Evolutionary conservation across 1,140 invertebrate species (phyloP).

Genomic region (Drosophila neocordata): DNA sequence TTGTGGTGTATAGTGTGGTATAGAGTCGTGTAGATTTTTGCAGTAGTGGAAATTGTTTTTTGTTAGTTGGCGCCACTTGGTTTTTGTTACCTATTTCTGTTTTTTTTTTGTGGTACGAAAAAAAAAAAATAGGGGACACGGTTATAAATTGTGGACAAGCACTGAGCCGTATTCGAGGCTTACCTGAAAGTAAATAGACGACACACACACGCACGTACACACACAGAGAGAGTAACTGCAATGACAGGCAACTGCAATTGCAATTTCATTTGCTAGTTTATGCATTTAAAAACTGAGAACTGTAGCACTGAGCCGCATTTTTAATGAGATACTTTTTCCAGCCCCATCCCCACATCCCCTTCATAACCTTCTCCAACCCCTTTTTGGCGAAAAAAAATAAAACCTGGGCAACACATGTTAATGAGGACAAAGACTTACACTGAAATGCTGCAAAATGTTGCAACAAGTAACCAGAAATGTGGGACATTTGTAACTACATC

Average conservation of each 20-base stretch:
- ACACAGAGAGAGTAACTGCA: background rate
- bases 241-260: constrained; percentile 12
- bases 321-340: constrained; percentile 71
- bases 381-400: background rate
- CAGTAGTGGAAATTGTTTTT: constrained; percentile 54
- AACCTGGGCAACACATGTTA: constrained; percentile 41
- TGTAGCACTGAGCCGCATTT: constrained; percentile 41
- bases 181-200: constrained; percentile 3
- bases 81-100: constrained; percentile 27
- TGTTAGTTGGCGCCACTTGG: constrained; percentile 72
- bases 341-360: background rate
- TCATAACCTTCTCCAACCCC: no score
- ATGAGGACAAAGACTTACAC: constrained; percentile 44
- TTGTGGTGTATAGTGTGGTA: background rate
- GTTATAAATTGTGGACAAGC: constrained; percentile 43
- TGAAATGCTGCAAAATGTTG: constrained; percentile 2
- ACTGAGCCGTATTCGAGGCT: constrained; percentile 9
- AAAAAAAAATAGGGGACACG: constrained; percentile 11
- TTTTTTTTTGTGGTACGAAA: constrained; percentile 2
- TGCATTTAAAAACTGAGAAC: constrained; percentile 45
- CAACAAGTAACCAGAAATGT: constrained; percentile 40
- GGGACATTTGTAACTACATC: constrained; percentile 16
- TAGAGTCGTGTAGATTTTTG: background rate
- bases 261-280: constrained; percentile 52
- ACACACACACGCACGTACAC: background rate